Evolutionary conservation across 2,113 vertebrate genomes (phyloP).

Genomic region (Leiothrix lutea): DNA sequence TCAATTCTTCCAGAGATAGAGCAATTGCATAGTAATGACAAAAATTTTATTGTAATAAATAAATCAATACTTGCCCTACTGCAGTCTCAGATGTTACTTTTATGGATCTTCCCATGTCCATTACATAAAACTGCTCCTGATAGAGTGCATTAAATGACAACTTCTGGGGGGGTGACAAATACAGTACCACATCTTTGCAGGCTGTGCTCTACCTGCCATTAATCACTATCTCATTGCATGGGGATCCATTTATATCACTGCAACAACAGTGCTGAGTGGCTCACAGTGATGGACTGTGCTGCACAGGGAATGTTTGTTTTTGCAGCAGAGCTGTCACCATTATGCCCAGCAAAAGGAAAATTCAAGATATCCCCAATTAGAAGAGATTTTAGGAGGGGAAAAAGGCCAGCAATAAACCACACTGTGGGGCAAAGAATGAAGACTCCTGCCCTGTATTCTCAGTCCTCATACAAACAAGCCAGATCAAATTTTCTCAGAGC

Average conservation of each 20-base stretch:
- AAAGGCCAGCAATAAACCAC: neutral
- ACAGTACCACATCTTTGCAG: neutral
- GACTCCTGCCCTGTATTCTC: neutral
- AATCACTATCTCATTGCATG: constrained; percentile 67
- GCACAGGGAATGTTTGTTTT: constrained; percentile 60
- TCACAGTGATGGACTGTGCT: constrained; percentile 53
- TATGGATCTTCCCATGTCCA: constrained; percentile 76
- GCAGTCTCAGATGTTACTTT: constrained; percentile 78
- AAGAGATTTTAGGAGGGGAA: neutral
- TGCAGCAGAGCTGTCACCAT: constrained; percentile 55
- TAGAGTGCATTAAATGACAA: constrained; percentile 70
- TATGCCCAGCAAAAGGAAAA: constrained; percentile 19
- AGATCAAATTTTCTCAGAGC: neutral
- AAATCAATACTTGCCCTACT: constrained; percentile 76
- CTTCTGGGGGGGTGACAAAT: constrained; percentile 53
- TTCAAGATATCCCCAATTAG: constrained; percentile 3
- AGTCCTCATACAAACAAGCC: neutral
- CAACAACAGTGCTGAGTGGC: constrained; percentile 50
- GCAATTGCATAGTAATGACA: constrained; percentile 80
- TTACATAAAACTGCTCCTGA: constrained; percentile 70
- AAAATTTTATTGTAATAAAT: constrained; percentile 81
- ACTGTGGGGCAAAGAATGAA: neutral
- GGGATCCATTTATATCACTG: constrained; percentile 70
- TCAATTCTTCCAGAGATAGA: constrained; percentile 73
- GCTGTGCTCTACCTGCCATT: constrained; percentile 51